These are phyloP conservation scores for Opisthocomus hoazin DNA, from an alignment of 2,113 vertebrate genomes.

Conservation along the genomic window DNA sequence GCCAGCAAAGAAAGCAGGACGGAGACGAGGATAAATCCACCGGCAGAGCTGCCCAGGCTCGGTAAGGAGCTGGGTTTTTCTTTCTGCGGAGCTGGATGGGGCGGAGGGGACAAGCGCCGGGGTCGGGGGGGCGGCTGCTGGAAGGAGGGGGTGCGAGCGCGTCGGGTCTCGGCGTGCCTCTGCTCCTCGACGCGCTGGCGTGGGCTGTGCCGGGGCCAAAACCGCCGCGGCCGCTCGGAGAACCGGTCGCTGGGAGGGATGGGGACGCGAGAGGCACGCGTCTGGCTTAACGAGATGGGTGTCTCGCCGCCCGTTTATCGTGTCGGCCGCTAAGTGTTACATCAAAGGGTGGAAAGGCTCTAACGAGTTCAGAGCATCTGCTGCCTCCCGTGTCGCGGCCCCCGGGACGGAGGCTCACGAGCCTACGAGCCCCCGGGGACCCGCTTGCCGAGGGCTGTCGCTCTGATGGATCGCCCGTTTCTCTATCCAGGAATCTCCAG, in stretches of 20 bases:
- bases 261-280: neutral
- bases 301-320: neutral
- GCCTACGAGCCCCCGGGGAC: neutral
- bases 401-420: neutral
- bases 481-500: slow-evolving; percentile 3
- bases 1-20: slow-evolving; percentile 77
- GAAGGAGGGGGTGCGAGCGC: rapidly evolving
- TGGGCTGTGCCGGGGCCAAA: neutral
- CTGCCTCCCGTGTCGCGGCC: neutral
- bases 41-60: slow-evolving; percentile 76
- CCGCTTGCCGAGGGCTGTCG: neutral
- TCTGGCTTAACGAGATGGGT: slow-evolving; percentile 31
- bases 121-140: rapidly evolving
- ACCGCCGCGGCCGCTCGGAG: neutral
- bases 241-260: neutral
- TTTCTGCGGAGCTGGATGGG: neutral
- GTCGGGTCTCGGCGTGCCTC: rapidly evolving
- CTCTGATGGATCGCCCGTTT: neutral
- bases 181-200: rapidly evolving
- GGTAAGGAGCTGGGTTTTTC: slow-evolving; percentile 71
- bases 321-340: slow-evolving; percentile 4
- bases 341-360: slow-evolving; percentile 35
- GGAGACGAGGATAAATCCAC: slow-evolving; percentile 69
- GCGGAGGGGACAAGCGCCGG: rapidly evolving
- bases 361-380: slow-evolving; percentile 41